Evolutionary conservation across 2,113 vertebrate species (phyloP).

Genomic region (Morone saxatilis): DNA sequence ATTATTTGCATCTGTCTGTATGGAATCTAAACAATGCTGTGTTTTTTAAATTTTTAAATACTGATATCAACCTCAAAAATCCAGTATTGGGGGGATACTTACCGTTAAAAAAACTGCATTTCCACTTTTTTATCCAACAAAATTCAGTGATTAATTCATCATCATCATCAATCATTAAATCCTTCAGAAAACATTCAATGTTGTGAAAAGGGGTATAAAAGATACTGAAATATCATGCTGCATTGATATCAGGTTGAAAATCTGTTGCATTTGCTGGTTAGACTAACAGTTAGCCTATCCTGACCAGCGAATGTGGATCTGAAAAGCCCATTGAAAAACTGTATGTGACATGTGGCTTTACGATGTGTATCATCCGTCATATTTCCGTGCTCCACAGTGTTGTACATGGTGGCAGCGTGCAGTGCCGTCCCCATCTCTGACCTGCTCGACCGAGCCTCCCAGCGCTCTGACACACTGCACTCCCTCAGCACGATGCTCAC

Average conservation of each 20-base stretch:
- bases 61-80: neutral
- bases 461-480: slow-evolving; percentile 84
- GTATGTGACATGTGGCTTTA: neutral
- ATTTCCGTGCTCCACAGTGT: slow-evolving; percentile 23
- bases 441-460: slow-evolving; percentile 83
- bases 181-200: neutral
- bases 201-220: neutral
- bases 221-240: neutral
- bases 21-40: neutral
- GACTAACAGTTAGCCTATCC: no score
- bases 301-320: neutral
- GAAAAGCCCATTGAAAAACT: no score
- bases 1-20: neutral
- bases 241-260: neutral
- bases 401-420: slow-evolving; percentile 59
- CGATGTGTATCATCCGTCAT: neutral
- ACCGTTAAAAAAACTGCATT: no score
- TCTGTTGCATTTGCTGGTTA: neutral
- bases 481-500: slow-evolving; percentile 81
- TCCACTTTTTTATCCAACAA: neutral
- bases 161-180: neutral
- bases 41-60: neutral
- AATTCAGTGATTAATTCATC: neutral
- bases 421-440: slow-evolving; percentile 75
- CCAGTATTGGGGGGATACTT: neutral